phyloP scores from a whole-genome alignment of 2,888 invertebrate genomes.

The Drosophila merina region DNA sequence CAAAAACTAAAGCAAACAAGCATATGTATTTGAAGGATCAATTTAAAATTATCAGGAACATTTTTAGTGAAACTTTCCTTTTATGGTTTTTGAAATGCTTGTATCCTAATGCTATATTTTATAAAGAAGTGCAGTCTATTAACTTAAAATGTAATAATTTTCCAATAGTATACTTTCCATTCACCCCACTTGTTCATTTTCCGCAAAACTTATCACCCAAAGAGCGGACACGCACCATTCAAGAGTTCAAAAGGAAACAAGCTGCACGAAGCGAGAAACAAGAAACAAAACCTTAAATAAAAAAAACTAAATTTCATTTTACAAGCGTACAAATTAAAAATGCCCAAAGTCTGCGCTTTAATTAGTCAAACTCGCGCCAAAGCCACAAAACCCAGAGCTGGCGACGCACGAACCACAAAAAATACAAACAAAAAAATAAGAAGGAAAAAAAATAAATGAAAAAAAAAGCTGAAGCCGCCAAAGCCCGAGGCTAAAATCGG shows the following conservation, averaged over 20 bases:
- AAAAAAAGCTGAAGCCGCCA: conserved; percentile 39
- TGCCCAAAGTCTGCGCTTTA: conserved; percentile 78
- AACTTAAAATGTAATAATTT: too few relatives aligned
- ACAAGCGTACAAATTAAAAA: conserved; percentile 81
- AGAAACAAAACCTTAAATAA: conserved; percentile 27
- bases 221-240: conserved; percentile 64
- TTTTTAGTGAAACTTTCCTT: too few relatives aligned
- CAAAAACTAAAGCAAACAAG: not conserved
- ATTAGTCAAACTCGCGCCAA: conserved; percentile 82
- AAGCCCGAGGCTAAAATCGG: conserved; percentile 33
- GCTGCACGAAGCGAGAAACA: conserved; percentile 71
- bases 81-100: too few relatives aligned
- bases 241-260: conserved; percentile 80
- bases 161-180: not conserved
- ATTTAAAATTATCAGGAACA: too few relatives aligned
- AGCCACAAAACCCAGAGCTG: conserved; percentile 54
- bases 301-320: conserved; percentile 69
- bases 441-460: too few relatives aligned
- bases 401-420: conserved; percentile 61
- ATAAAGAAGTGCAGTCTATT: too few relatives aligned
- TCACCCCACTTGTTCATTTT: not conserved
- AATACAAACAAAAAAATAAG: conserved; percentile 22
- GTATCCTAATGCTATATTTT: too few relatives aligned
- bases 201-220: conserved; percentile 11
- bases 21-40: too few relatives aligned